Conservation (phyloP, 35 echinoderm and acorn worm species). For the Stichopus chloronotus region DNA sequence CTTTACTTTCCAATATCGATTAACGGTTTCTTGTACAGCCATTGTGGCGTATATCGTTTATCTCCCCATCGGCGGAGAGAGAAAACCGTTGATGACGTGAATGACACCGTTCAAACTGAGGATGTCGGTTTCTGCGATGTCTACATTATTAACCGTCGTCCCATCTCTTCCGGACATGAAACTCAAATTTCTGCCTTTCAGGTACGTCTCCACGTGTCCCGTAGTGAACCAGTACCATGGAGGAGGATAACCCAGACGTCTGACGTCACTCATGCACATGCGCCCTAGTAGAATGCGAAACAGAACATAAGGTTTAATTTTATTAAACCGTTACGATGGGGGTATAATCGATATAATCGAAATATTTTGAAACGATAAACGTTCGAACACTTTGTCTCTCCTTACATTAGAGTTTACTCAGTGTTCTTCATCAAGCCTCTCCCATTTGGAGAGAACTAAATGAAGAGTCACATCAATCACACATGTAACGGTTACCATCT, state of each 20-base stretch:
- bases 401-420: no score
- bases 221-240: constrained; percentile 12
- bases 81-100: constrained; percentile 28
- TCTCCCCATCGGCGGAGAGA: not conserved
- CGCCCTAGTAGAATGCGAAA: not conserved
- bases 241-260: not conserved
- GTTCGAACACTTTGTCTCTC: no score
- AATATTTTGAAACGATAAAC: no score
- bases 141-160: not conserved
- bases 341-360: no score
- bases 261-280: constrained; percentile 39
- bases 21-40: no score
- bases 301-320: not conserved
- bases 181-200: not conserved
- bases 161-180: not conserved
- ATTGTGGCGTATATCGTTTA: no score
- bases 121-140: constrained; percentile 29
- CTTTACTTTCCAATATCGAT: no score
- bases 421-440: no score
- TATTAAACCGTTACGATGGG: no score
- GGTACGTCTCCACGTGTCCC: constrained; percentile 29
- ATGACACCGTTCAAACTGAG: constrained; percentile 36
- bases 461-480: no score
- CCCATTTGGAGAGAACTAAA: no score
- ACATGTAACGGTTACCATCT: no score